A percentile compares a stretch with the other conserved stretches of the same genome.
phyloP scores from a whole-genome alignment of 2,888 invertebrate genomes.

The Ceraclea dissimilis region DNA sequence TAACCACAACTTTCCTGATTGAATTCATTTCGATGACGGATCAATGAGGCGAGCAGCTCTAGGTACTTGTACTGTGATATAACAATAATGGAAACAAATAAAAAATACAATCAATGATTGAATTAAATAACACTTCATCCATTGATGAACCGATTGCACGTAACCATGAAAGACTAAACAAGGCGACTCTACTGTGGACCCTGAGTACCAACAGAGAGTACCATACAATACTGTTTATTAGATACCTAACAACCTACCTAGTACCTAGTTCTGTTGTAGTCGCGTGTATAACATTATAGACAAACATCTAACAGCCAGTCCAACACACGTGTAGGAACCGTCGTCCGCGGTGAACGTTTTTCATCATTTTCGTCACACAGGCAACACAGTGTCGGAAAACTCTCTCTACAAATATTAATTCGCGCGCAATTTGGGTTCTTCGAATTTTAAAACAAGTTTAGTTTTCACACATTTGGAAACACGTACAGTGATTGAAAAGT shows the following conservation, averaged over 20 bases:
- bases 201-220: too few relatives aligned
- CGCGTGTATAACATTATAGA: background rate
- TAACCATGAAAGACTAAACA: background rate
- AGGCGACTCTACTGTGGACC: background rate
- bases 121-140: too few relatives aligned
- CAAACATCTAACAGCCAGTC: background rate
- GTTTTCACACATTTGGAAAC: too few relatives aligned
- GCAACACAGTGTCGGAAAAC: conserved; percentile 1
- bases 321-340: background rate
- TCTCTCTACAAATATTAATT: too few relatives aligned
- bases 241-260: background rate
- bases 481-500: too few relatives aligned
- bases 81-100: too few relatives aligned
- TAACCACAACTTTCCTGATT: too few relatives aligned
- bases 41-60: too few relatives aligned
- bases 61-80: too few relatives aligned
- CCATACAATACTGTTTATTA: background rate
- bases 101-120: too few relatives aligned
- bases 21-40: too few relatives aligned
- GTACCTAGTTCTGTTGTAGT: background rate
- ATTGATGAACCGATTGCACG: too few relatives aligned
- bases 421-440: background rate
- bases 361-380: background rate
- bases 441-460: background rate
- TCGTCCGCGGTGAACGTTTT: background rate